Evolutionary conservation across 1,140 invertebrate species (phyloP).

Genomic region (Halesus radiatus): DNA sequence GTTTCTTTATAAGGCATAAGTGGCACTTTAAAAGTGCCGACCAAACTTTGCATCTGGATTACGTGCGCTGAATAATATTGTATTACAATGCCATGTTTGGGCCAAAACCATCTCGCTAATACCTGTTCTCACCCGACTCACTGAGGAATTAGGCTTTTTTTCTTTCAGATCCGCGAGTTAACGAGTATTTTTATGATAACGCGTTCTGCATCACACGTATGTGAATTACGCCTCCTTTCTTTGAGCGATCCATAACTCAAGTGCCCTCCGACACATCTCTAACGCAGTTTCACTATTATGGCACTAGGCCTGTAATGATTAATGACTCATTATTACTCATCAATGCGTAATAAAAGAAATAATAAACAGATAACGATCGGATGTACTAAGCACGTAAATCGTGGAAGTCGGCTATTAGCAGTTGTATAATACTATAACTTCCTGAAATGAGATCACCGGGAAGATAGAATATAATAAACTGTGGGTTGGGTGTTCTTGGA

Average conservation of each 20-base stretch:
- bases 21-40: constrained; percentile 27
- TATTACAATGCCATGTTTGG: constrained; percentile 8
- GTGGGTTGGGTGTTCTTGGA: too few species aligned
- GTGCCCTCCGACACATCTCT: neutral
- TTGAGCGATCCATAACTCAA: neutral
- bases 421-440: too few species aligned
- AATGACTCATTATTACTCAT: constrained; percentile 13
- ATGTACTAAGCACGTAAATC: too few species aligned
- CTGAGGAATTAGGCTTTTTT: neutral
- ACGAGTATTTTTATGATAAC: neutral
- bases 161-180: neutral
- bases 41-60: constrained; percentile 12
- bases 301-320: neutral
- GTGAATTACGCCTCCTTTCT: constrained; percentile 16
- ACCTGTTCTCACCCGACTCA: neutral
- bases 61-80: constrained; percentile 29
- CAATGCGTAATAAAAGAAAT: neutral
- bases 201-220: neutral
- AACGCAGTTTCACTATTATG: too few species aligned
- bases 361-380: too few species aligned
- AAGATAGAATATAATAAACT: too few species aligned
- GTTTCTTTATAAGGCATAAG: constrained; percentile 35
- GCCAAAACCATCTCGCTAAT: neutral
- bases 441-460: too few species aligned
- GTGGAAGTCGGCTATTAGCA: too few species aligned